Base-by-base conservation (phyloP, 1,140 invertebrate species). In the Octopus bimaculoides region DNA sequence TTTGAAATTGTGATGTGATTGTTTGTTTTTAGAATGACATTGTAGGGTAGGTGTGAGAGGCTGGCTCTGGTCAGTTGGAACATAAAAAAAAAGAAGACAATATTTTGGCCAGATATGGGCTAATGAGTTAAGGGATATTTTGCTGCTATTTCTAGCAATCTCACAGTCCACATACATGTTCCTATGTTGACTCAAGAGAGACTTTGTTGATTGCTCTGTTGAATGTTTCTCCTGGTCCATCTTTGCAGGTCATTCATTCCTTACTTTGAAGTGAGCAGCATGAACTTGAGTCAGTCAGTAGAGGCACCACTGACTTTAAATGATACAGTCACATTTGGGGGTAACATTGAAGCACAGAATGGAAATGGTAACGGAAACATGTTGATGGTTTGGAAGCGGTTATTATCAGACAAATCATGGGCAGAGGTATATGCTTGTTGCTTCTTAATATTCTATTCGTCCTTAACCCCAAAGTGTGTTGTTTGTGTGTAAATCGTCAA, bases 281-380 rank as follows among this genome's bases (percentile, higher is more conserved):
- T 98, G 94, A 94, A 94, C 54, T 94, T 98, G 86, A 93, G 93
- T 54, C 97, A 98, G 88, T 96, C 96, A 0, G 96, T 98, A 75
- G 96, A 99, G 90, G 94, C 95, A 74, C 97, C 97, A 1, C 91
- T 98, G 10, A 97, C 96, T 1, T 87, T 93, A 76, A 94, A 93
- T 84, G 95, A 98, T 85, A 96, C 95, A 9, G 92, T 94, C 75
- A 94, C 93, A 14, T 79, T 91, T 9, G 84, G 82, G 78, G 91
- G 91, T 4, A 93, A 94, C 84, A 90, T 98, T 54, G 93, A 93
- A 54, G 94, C 95, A 7, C 94, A 95, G 82, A 98, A 98, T 92
- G 97, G 97, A 20, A 95, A 93, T 82, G 94, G 95, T 5, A 90
- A 91, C 52, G 95, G 96, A 3, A 92, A 92, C 69, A 92, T 98